phyloP scores from a whole-genome alignment of 2,888 invertebrate species.

The Cacoxenus indagator region DNA sequence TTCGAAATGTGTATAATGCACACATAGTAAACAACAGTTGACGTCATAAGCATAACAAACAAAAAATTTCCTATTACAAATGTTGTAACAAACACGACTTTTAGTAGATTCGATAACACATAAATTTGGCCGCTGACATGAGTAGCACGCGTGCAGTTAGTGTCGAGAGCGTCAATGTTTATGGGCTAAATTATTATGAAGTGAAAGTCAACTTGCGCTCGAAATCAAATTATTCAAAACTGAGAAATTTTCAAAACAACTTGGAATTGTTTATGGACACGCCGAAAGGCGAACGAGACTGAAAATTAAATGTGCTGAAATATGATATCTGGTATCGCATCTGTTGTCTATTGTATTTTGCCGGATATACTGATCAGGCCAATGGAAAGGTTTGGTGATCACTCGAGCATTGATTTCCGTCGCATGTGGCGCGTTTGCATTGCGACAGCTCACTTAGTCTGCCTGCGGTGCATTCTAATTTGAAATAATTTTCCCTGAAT shows the following conservation, averaged over 20 bases:
- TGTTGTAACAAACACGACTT: constrained; percentile 54
- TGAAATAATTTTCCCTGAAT: constrained; percentile 21
- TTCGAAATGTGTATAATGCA: background rate
- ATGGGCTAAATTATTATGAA: constrained; percentile 53
- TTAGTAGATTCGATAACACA: constrained; percentile 33
- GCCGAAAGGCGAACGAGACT: too few relatives aligned
- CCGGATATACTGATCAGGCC: background rate
- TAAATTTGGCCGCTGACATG: background rate
- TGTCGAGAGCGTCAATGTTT: constrained; percentile 22
- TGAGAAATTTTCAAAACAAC: background rate
- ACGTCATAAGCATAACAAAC: constrained; percentile 43
- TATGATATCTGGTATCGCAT: constrained; percentile 46
- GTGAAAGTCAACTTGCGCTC: constrained; percentile 61
- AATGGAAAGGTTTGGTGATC: background rate
- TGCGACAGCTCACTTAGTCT: constrained; percentile 37
- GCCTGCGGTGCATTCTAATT: constrained; percentile 33
- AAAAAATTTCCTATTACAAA: constrained; percentile 40
- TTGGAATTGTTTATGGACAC: background rate
- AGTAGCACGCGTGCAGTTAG: background rate
- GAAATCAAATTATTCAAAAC: constrained; percentile 56
- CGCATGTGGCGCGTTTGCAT: constrained; percentile 53
- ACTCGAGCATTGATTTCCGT: constrained; percentile 39
- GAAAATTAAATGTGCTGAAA: background rate
- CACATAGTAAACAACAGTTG: constrained; percentile 46
- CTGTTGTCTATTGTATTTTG: constrained; percentile 30